These are phyloP conservation scores for Aspidoscelis tigris DNA, from an alignment of 2,113 vertebrate species.

Conservation along the genomic window DNA sequence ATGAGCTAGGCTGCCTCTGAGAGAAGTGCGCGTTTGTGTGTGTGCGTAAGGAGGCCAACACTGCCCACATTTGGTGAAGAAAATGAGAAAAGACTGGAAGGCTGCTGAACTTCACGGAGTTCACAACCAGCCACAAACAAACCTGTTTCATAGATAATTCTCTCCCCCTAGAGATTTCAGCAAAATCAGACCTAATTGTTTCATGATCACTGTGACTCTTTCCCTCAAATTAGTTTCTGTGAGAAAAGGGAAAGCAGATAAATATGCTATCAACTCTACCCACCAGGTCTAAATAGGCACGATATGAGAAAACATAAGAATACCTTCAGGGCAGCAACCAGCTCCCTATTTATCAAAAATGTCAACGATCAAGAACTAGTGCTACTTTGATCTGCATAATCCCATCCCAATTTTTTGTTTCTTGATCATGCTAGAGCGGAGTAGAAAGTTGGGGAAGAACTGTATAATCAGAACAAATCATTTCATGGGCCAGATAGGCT, in stretches of 20 bases:
- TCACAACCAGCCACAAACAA: neutral
- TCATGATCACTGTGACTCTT: neutral
- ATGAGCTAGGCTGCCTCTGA: neutral
- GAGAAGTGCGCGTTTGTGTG: neutral
- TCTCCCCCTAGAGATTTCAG: neutral
- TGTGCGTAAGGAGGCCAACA: neutral
- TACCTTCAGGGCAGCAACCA: no score
- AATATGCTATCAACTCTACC: neutral
- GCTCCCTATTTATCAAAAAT: no score
- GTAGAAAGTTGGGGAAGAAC: no score
- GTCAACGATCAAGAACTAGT: no score
- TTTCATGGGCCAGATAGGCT: no score
- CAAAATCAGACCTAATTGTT: neutral
- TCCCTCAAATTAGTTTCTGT: neutral
- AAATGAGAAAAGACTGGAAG: neutral
- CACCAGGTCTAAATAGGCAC: no score
- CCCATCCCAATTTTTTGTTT: no score
- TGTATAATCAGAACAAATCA: no score
- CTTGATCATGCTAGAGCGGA: no score
- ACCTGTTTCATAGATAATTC: neutral
- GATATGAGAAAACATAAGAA: no score
- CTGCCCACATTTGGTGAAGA: neutral
- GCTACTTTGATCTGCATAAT: no score
- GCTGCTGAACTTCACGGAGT: conserved; percentile 6
- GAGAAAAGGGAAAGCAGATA: neutral